Conservation (phyloP, 2,888 invertebrate genomes). For the Gasteruption jaculator region DNA sequence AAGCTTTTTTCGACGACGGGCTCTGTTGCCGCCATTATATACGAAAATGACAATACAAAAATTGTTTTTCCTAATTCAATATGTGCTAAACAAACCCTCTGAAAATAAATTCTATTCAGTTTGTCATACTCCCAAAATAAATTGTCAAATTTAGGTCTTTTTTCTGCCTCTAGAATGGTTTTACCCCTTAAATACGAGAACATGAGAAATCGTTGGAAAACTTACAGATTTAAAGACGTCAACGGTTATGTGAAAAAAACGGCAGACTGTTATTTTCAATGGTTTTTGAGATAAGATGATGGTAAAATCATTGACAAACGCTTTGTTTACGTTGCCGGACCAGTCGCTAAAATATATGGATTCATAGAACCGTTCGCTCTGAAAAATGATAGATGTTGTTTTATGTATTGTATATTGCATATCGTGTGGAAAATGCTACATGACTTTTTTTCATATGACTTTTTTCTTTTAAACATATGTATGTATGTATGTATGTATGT, state of each 20-base stretch:
- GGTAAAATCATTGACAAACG: background rate
- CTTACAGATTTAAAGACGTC: slow-evolving; percentile 17
- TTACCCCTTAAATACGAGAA: background rate
- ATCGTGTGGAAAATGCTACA: too few relatives aligned
- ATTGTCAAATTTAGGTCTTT: too few relatives aligned
- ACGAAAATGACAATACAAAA: too few relatives aligned
- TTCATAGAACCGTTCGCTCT: slow-evolving; percentile 10
- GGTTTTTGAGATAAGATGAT: slow-evolving; percentile 6
- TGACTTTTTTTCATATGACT: too few relatives aligned
- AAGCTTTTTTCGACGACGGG: too few relatives aligned
- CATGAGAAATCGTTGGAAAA: background rate
- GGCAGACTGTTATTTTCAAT: slow-evolving; percentile 2
- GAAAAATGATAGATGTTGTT: background rate
- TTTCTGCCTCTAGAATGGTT: too few relatives aligned
- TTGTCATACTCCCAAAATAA: too few relatives aligned
- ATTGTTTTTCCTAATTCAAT: too few relatives aligned
- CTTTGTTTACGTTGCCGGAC: background rate
- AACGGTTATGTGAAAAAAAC: slow-evolving; percentile 14
- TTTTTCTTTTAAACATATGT: background rate
- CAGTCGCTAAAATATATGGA: slow-evolving; percentile 10
- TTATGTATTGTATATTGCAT: too few relatives aligned
- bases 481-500: slow-evolving; percentile 1
- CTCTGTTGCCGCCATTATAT: too few relatives aligned
- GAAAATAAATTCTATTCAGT: too few relatives aligned
- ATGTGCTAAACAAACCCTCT: too few relatives aligned